Percentiles rank a stretch among this genome's conserved stretches.
Evolutionary conservation across 2,888 invertebrate genomes (phyloP).

Genomic region (Copidosoma aretas): DNA sequence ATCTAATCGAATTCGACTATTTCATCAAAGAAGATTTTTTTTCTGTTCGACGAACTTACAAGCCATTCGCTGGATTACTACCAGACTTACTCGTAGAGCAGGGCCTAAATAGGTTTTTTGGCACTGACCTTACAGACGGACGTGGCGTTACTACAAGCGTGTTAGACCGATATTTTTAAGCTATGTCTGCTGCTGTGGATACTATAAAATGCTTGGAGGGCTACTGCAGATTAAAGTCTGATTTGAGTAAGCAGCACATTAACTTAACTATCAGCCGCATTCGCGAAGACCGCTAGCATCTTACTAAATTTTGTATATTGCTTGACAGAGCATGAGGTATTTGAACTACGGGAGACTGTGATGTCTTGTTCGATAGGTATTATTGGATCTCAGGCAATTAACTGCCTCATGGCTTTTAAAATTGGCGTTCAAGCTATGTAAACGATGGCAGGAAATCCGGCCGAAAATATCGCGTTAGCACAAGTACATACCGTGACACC

Average conservation of each 20-base stretch:
- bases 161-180: constrained; percentile 26
- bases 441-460: constrained; percentile 38
- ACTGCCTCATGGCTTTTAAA: constrained; percentile 3
- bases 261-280: background rate
- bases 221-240: constrained; percentile 18
- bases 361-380: constrained; percentile 3
- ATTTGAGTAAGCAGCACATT: background rate
- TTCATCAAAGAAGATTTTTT: background rate
- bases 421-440: constrained; percentile 3
- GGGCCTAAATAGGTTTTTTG: constrained; percentile 4
- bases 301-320: background rate
- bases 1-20: constrained; percentile 11
- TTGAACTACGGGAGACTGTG: background rate
- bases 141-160: constrained; percentile 12
- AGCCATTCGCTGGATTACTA: background rate
- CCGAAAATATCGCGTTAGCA: constrained; percentile 29
- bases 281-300: background rate
- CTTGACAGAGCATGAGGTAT: background rate
- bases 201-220: constrained; percentile 39
- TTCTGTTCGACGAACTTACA: background rate
- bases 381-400: background rate
- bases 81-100: constrained; percentile 1
- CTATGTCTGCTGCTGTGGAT: constrained; percentile 35
- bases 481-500: constrained; percentile 32
- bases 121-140: background rate